A percentile compares a stretch with the other conserved stretches of the same genome.
Conservation (phyloP, 2,113 vertebrate genomes). For the Antennarius striatus region DNA sequence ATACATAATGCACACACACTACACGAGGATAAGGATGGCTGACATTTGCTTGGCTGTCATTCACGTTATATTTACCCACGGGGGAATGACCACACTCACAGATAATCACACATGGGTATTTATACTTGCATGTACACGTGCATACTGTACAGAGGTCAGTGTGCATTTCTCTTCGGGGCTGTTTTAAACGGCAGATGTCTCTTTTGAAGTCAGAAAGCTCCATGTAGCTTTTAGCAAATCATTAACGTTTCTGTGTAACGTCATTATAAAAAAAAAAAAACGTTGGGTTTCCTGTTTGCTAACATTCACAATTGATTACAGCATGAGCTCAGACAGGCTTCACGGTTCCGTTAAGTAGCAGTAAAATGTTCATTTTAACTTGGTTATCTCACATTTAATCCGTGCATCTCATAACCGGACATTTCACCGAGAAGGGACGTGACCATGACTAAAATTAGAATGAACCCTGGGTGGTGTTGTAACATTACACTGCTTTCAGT, state of each 20-base stretch:
- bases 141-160: conserved; percentile 19
- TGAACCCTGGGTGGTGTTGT: background rate
- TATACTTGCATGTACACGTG: conserved; percentile 19
- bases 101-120: conserved; percentile 42
- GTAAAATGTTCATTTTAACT: background rate
- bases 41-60: conserved; percentile 60
- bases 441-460: background rate
- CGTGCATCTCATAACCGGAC: no score
- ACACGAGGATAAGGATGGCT: conserved; percentile 56
- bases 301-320: background rate
- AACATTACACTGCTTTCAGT: background rate
- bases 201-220: conserved; percentile 31
- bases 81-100: conserved; percentile 22
- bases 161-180: conserved; percentile 18
- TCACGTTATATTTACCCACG: conserved; percentile 49
- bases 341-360: no score
- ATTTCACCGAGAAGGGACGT: background rate
- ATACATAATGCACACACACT: conserved; percentile 51
- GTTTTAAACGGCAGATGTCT: conserved; percentile 50
- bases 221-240: conserved; percentile 21
- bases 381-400: background rate
- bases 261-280: conserved; percentile 8
- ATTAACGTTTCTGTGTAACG: conserved; percentile 15
- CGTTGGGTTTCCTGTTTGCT: conserved; percentile 2
- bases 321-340: background rate